Evolutionary conservation across 2,113 vertebrate genomes (phyloP), one percentile per base, ranked within the genome.

Genomic region (Dicaeum eximium): DNA sequence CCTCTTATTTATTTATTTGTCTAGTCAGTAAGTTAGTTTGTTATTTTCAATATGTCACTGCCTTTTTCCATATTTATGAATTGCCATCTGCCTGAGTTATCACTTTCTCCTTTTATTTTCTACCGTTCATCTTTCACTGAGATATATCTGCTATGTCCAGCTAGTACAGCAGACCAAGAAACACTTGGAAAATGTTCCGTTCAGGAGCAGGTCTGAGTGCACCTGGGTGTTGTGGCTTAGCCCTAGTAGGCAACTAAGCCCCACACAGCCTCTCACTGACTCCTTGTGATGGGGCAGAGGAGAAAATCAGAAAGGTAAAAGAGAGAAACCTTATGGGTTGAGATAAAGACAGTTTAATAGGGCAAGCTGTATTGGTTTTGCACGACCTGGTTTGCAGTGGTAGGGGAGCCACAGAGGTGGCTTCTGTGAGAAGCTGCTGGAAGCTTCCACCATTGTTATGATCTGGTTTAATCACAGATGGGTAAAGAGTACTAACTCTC

Each of bases 261-360:
- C 6, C 14, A 50, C 13, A 19, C 7, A 45, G 12, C 28, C 4
- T 10, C 44, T 73, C 23, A 48, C 18, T 38, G 19, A 15, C 6
- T 61, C n/a, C 5, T 21, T 4, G 0, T 37, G 27, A 28, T 19
- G 22, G 10, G 30, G 35, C 3, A 22, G 13, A 6, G n/a, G 7
- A 44, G 6, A 62, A 21, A 67, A 53, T 30, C 12, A 62, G 12
- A 57, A 62, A 19, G 2, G 13, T 38, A 21, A 69, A 61, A 71
- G 24, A 69, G 8, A 9, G 27, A 71, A 57, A 80, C 24, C 7
- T 57, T 4, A 4, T 7, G 27, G 9, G 5, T 17, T 47, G 42
- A 57, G 15, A 33, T 57, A 75, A 64, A 73, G 12, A 8, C 3
- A 47, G 3, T 38, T 16, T 28, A 54, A 50, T 9, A 64, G 25